These are phyloP conservation scores for Chrysoperla carnea DNA, from an alignment of 1,140 invertebrate species.

Conservation along the genomic window DNA sequence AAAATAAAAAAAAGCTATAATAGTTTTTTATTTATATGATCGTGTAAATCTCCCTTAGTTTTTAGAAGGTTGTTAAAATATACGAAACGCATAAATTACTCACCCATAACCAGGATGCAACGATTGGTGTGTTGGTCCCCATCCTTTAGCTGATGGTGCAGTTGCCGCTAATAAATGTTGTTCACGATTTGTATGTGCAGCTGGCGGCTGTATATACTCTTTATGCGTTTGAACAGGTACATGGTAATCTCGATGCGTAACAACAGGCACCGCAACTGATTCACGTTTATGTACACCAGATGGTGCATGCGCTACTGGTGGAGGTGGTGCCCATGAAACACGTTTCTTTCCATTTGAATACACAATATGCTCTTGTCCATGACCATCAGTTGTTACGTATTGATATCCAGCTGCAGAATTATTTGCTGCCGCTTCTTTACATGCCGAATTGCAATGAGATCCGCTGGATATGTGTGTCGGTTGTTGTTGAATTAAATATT, in stretches of 20 bases:
- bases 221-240: conserved; percentile 13
- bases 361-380: conserved; percentile 25
- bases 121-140: conserved; percentile 26
- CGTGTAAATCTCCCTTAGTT: too few species aligned
- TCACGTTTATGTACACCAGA: conserved; percentile 15
- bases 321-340: conserved; percentile 33
- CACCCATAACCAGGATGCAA: conserved; percentile 38
- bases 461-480: conserved; percentile 3
- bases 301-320: conserved; percentile 29
- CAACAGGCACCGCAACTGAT: conserved; percentile 19
- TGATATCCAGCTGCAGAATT: conserved; percentile 22
- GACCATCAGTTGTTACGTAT: conserved; percentile 21
- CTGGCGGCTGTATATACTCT: conserved; percentile 42
- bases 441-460: conserved; percentile 17
- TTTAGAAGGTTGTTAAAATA: too few species aligned
- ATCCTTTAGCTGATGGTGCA: conserved; percentile 15
- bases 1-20: too few species aligned
- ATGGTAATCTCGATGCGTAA: conserved; percentile 19
- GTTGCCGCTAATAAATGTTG: conserved; percentile 23
- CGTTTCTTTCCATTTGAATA: conserved; percentile 29
- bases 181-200: conserved; percentile 35
- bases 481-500: conserved; percentile 12
- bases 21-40: too few species aligned
- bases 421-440: conserved; percentile 15
- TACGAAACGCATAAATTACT: too few species aligned